phyloP scores from a whole-genome alignment of 2,113 vertebrate genomes.

The Xiphophorus couchianus region DNA sequence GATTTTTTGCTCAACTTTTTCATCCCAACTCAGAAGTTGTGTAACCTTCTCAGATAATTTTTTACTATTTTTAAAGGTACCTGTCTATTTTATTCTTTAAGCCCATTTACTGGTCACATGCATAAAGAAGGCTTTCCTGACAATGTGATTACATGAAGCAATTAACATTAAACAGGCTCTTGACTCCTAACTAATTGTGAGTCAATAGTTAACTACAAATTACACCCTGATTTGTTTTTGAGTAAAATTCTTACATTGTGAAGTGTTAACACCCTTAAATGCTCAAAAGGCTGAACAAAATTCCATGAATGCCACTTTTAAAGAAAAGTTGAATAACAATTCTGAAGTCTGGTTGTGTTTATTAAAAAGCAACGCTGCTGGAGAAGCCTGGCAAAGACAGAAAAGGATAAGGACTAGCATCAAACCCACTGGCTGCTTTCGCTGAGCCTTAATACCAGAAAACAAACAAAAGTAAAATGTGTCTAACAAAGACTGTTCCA shows the following conservation, averaged over 20 bases:
- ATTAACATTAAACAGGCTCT: no score
- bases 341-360: background rate
- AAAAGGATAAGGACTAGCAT: background rate
- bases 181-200: no score
- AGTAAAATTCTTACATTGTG: background rate
- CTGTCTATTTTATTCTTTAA: no score
- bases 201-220: background rate
- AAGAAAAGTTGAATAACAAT: background rate
- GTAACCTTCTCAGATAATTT: no score
- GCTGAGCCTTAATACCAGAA: background rate
- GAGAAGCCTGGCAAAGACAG: background rate
- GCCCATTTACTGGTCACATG: no score
- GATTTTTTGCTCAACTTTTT: no score
- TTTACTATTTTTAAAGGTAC: no score
- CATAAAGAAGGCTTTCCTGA: no score
- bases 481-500: background rate
- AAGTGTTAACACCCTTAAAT: background rate
- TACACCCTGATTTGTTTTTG: background rate
- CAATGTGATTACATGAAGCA: no score
- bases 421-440: background rate
- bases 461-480: background rate
- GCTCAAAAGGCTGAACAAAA: background rate
- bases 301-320: background rate
- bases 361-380: background rate
- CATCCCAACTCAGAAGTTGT: no score